These are phyloP conservation scores for Callipepla squamata DNA, from an alignment of 2,113 vertebrate species.

Conservation along the genomic window DNA sequence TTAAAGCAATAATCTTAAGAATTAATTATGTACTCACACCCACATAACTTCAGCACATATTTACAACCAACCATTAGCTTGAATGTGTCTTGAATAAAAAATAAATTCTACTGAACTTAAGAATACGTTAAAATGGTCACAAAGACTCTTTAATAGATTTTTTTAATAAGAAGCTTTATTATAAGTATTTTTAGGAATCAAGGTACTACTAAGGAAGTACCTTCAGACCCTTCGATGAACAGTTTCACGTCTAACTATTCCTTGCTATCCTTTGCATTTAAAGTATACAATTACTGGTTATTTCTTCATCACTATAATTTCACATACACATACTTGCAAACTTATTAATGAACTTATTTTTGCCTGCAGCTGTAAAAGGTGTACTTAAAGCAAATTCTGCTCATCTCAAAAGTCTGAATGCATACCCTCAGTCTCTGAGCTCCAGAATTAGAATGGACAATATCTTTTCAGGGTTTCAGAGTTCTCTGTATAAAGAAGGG, in stretches of 20 bases:
- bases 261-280: not conserved
- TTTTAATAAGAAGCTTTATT: not conserved
- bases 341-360: not conserved
- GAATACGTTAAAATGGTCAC: not conserved
- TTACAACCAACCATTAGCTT: not conserved
- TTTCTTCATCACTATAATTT: not conserved
- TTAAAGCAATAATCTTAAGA: constrained; percentile 3
- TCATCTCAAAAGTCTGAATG: not conserved
- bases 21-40: not conserved
- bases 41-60: not conserved
- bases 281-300: not conserved
- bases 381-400: not conserved
- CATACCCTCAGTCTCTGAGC: not conserved
- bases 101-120: constrained; percentile 4
- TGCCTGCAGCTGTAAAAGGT: not conserved
- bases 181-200: constrained; percentile 10
- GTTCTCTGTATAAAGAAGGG: not conserved
- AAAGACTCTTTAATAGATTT: not conserved
- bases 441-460: not conserved
- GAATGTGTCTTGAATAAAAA: not conserved
- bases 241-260: not conserved
- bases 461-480: not conserved
- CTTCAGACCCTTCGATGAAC: not conserved
- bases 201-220: not conserved
- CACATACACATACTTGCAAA: not conserved